phyloP scores from a whole-genome alignment of 2,113 vertebrate genomes.

The Pluvianellus socialis region DNA sequence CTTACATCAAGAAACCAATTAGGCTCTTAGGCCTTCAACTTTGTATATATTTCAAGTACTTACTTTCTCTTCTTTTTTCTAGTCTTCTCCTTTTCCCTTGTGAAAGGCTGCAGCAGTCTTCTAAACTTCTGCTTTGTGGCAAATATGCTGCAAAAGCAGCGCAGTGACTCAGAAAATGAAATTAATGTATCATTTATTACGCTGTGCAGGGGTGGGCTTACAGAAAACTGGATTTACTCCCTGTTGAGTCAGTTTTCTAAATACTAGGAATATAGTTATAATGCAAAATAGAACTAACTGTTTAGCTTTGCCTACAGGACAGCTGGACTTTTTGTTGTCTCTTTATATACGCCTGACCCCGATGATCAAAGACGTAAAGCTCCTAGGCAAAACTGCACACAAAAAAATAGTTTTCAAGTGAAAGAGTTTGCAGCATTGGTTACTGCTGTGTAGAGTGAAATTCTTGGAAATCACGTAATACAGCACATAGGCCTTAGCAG shows the following conservation, averaged over 20 bases:
- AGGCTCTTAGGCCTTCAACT: neutral
- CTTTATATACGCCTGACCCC: neutral
- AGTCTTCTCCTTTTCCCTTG: neutral
- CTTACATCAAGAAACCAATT: neutral
- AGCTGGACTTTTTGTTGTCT: neutral
- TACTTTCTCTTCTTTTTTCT: neutral
- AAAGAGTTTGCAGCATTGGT: neutral
- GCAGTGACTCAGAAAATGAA: neutral
- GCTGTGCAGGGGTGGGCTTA: neutral
- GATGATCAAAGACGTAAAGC: neutral
- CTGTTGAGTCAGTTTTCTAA: neutral
- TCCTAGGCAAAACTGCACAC: neutral
- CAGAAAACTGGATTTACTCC: neutral
- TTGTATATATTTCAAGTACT: neutral
- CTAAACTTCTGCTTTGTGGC: neutral
- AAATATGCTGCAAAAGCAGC: neutral
- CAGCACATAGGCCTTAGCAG: neutral
- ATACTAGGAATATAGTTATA: neutral
- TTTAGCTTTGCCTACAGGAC: neutral
- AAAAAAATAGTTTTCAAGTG: neutral
- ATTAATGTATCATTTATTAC: neutral
- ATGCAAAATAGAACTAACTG: neutral
- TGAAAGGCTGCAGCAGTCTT: neutral
- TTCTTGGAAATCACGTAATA: neutral
- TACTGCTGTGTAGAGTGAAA: neutral